Evolutionary conservation across 1,140 invertebrate species (phyloP).

Genomic region (Drosophila punjabiensis): DNA sequence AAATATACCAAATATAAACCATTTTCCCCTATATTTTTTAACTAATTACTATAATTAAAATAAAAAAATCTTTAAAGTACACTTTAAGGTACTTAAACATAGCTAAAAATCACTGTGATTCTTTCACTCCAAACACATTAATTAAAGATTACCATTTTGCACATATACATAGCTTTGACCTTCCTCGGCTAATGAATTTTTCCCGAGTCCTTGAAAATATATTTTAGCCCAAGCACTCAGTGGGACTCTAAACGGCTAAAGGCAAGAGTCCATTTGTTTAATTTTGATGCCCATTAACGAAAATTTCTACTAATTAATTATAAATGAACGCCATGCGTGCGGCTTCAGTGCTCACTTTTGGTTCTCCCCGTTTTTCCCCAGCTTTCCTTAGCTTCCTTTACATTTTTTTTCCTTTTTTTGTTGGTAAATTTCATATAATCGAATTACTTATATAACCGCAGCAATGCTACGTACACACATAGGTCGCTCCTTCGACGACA

Average conservation of each 20-base stretch:
- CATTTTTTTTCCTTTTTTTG: conserved; percentile 11
- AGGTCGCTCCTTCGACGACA: conserved; percentile 51
- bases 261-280: conserved; percentile 57
- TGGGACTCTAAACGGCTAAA: conserved; percentile 20
- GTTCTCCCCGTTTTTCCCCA: conserved; percentile 2
- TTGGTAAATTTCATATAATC: conserved; percentile 66
- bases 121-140: background rate
- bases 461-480: conserved; percentile 26
- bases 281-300: conserved; percentile 65
- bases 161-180: background rate
- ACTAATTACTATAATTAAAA: background rate
- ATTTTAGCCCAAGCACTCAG: background rate
- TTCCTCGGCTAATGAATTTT: conserved; percentile 4
- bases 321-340: conserved; percentile 64
- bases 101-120: background rate
- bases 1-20: background rate
- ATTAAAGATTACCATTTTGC: background rate
- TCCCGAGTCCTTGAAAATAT: background rate
- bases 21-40: background rate
- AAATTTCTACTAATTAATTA: conserved; percentile 73
- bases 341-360: conserved; percentile 6
- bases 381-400: background rate
- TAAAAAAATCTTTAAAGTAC: background rate
- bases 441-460: conserved; percentile 78
- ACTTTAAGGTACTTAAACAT: background rate